These are phyloP conservation scores for Axis porcinus DNA, from an alignment of 2,113 vertebrate species.

Conservation along the genomic window DNA sequence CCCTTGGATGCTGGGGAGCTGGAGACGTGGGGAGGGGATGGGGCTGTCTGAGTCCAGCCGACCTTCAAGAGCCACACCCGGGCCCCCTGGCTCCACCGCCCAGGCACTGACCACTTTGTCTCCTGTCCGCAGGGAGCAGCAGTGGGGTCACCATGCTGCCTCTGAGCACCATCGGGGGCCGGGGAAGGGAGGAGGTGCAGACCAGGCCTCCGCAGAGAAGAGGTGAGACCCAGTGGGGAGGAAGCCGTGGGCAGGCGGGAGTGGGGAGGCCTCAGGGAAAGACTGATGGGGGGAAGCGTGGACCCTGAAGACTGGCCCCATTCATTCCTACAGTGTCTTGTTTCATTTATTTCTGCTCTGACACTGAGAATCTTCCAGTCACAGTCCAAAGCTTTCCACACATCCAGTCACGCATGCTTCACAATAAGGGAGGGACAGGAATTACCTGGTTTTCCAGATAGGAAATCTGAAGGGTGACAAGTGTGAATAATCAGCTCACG, in stretches of 20 bases:
- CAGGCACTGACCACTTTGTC: neutral
- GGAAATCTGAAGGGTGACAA: neutral
- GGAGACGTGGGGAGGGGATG: neutral
- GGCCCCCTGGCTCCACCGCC: rapidly evolving
- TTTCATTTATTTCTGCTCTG: neutral
- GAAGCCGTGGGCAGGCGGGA: neutral
- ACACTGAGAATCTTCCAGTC: neutral
- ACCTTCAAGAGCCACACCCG: neutral
- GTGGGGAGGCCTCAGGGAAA: neutral
- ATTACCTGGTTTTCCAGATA: too few species aligned
- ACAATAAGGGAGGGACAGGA: neutral
- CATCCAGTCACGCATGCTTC: neutral
- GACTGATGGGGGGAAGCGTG: neutral
- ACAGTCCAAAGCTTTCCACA: neutral
- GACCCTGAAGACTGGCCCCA: neutral
- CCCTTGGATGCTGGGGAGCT: neutral
- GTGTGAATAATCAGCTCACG: neutral
- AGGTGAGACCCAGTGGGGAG: neutral
- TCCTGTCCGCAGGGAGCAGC: neutral
- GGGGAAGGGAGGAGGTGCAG: neutral
- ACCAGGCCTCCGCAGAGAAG: neutral
- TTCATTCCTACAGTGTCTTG: rapidly evolving
- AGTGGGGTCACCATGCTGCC: neutral
- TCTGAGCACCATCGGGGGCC: neutral
- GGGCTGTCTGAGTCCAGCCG: neutral